phyloP scores from a whole-genome alignment of 2,888 invertebrate genomes.

The Acronicta alni region DNA sequence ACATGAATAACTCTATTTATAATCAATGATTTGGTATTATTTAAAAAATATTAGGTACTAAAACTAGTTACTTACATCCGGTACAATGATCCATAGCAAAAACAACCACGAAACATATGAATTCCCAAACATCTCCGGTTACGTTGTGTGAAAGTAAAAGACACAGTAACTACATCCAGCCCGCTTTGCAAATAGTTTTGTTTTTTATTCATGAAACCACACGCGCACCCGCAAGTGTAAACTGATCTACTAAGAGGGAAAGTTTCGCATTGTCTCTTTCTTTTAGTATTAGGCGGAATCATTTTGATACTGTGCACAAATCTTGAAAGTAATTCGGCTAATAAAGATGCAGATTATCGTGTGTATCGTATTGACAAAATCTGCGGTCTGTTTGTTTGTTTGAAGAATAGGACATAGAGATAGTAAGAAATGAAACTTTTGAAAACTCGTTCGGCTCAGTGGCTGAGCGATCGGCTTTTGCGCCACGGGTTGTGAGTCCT shows the following conservation, averaged over 20 bases:
- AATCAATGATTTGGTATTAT: too few relatives aligned
- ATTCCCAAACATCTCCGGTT: slow-evolving; percentile 63
- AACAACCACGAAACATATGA: slow-evolving; percentile 56
- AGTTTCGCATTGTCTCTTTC: slow-evolving; percentile 50
- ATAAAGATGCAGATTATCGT: background rate
- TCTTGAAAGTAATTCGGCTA: slow-evolving; percentile 6
- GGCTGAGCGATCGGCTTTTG: too few relatives aligned
- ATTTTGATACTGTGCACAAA: slow-evolving; percentile 9
- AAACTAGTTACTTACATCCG: background rate
- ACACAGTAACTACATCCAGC: slow-evolving; percentile 53
- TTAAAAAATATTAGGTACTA: background rate
- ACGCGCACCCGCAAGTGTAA: slow-evolving; percentile 56
- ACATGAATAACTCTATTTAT: too few relatives aligned
- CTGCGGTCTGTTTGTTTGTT: too few relatives aligned
- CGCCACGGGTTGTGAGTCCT: too few relatives aligned
- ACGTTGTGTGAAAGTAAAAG: slow-evolving; percentile 59
- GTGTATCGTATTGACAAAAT: too few relatives aligned
- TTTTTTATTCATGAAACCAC: slow-evolving; percentile 57
- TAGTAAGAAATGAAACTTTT: too few relatives aligned
- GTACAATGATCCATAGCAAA: slow-evolving; percentile 33
- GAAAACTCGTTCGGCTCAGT: too few relatives aligned
- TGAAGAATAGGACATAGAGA: too few relatives aligned
- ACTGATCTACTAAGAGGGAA: slow-evolving; percentile 60
- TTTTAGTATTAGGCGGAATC: slow-evolving; percentile 20
- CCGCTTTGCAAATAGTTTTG: slow-evolving; percentile 56